Conservation (phyloP, 2,797 vertebrate species). For the Anisognathus igniventris region DNA sequence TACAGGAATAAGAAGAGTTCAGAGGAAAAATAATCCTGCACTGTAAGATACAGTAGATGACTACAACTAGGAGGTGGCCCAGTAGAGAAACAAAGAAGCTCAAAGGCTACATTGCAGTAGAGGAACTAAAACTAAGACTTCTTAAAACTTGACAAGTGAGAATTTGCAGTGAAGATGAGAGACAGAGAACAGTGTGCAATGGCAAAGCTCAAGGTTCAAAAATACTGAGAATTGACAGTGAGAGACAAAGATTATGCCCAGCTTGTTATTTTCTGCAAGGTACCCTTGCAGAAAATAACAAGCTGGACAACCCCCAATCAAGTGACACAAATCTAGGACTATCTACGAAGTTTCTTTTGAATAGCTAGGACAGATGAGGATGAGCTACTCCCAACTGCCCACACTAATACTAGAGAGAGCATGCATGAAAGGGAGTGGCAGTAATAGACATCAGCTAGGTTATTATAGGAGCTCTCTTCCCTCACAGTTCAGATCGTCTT, state of each 20-base stretch:
- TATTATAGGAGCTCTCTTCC: neutral
- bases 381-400: neutral
- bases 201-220: neutral
- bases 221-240: neutral
- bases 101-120: neutral
- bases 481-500: neutral
- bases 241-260: neutral
- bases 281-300: neutral
- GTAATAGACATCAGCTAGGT: neutral
- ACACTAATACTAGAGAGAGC: neutral
- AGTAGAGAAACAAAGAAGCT: neutral
- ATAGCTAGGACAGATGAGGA: neutral
- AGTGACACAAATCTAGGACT: neutral
- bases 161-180: neutral
- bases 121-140: neutral
- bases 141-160: neutral
- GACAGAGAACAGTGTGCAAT: neutral
- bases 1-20: neutral
- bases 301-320: neutral
- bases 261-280: neutral
- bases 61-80: neutral
- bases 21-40: neutral
- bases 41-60: neutral
- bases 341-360: neutral
- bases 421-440: neutral